Conservation (phyloP, 2,113 vertebrate species). For the Cynopterus brachyotis region DNA sequence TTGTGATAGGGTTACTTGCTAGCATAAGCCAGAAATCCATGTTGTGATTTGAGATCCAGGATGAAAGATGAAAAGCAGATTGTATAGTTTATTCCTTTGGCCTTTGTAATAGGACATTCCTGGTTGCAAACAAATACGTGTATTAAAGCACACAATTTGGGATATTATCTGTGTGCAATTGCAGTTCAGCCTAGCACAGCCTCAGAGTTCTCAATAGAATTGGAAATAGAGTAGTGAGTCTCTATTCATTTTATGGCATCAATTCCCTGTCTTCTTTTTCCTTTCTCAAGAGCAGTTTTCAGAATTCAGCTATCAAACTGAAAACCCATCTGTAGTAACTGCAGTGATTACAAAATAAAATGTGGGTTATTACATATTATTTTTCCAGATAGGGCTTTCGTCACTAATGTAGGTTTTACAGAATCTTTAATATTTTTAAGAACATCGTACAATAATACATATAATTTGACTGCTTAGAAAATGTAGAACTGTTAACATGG, state of each 20-base stretch:
- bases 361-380: constrained; percentile 29
- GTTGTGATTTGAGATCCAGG: constrained; percentile 43
- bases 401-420: constrained; percentile 31
- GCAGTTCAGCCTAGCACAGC: not conserved
- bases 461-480: constrained; percentile 2
- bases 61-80: constrained; percentile 51
- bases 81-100: constrained; percentile 22
- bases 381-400: not conserved
- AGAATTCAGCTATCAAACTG: constrained; percentile 42
- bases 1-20: constrained; percentile 27
- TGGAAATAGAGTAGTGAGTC: not conserved
- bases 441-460: not conserved
- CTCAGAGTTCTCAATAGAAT: not conserved
- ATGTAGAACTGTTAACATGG: not conserved
- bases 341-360: constrained; percentile 39
- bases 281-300: constrained; percentile 18
- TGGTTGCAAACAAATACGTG: constrained; percentile 44
- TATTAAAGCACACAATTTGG: constrained; percentile 34
- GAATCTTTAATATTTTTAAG: constrained; percentile 41
- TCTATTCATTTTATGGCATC: constrained; percentile 22
- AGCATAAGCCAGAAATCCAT: constrained; percentile 27
- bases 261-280: constrained; percentile 31
- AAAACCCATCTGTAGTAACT: constrained; percentile 50
- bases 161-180: not conserved
- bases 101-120: constrained; percentile 41